Percentiles rank a stretch among this genome's conserved stretches.
Evolutionary conservation across 2,888 invertebrate species (phyloP).

Genomic region (Hydriomena furcata): DNA sequence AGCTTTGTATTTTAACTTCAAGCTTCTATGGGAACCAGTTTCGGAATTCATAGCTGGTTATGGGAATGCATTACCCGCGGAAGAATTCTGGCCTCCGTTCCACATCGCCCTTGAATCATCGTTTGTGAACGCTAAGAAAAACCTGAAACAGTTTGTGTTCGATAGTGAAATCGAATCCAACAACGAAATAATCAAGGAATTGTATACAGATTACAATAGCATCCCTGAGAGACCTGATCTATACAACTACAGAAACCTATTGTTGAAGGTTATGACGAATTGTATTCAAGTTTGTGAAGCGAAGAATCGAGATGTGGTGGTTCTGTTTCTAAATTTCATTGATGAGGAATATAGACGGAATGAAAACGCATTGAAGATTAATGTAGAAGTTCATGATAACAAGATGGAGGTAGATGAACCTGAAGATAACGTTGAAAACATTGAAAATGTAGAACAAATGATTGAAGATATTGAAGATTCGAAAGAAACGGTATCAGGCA

Average conservation of each 20-base stretch:
- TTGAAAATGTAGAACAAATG: slow-evolving; percentile 63
- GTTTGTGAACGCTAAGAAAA: slow-evolving; percentile 69
- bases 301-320: slow-evolving; percentile 91
- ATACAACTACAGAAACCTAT: slow-evolving; percentile 88
- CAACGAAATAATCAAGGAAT: slow-evolving; percentile 54
- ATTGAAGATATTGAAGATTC: slow-evolving; percentile 57
- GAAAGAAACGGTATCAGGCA: slow-evolving; percentile 65
- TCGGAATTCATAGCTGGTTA: slow-evolving; percentile 89
- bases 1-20: slow-evolving; percentile 93
- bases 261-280: slow-evolving; percentile 91
- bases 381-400: slow-evolving; percentile 82
- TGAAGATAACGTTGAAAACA: slow-evolving; percentile 55
- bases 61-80: slow-evolving; percentile 83
- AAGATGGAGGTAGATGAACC: slow-evolving; percentile 58
- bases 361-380: slow-evolving; percentile 76
- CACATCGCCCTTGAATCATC: slow-evolving; percentile 82
- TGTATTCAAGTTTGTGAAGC: slow-evolving; percentile 91
- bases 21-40: slow-evolving; percentile 94
- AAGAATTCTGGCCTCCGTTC: slow-evolving; percentile 90
- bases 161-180: slow-evolving; percentile 62
- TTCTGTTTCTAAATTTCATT: slow-evolving; percentile 91
- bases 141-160: slow-evolving; percentile 60
- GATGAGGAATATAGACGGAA: slow-evolving; percentile 82
- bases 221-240: slow-evolving; percentile 86
- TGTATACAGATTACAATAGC: slow-evolving; percentile 65